phyloP scores from a whole-genome alignment of 2,888 invertebrate species.

The Torymus texanus region DNA sequence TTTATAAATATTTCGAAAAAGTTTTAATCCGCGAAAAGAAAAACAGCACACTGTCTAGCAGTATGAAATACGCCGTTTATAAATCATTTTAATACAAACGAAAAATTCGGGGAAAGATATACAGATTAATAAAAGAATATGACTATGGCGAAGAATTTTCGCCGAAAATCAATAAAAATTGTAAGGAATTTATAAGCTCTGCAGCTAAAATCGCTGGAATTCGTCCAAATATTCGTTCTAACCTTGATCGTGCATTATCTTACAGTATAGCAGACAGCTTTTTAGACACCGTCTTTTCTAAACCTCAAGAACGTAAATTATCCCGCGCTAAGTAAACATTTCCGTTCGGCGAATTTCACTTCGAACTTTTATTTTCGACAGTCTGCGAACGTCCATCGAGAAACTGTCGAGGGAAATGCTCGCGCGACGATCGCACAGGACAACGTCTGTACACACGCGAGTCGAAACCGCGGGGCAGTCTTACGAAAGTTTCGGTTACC shows the following conservation, averaged over 20 bases:
- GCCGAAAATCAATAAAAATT: slow-evolving; percentile 21
- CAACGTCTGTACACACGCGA: no score
- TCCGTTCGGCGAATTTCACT: not conserved
- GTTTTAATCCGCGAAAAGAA: no score
- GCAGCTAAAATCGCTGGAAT: not conserved
- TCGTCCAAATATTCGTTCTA: not conserved
- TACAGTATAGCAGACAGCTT: no score
- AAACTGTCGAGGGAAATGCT: no score
- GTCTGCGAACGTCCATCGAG: no score
- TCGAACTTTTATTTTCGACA: slow-evolving; percentile 11
- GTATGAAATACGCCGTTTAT: no score
- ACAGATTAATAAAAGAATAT: not conserved
- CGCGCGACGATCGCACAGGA: no score
- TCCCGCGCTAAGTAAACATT: not conserved
- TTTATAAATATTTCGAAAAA: no score
- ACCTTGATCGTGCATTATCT: no score
- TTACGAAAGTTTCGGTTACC: slow-evolving; percentile 34
- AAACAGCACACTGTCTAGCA: no score
- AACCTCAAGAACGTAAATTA: slow-evolving; percentile 11
- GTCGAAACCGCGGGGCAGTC: not conserved
- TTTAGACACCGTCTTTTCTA: not conserved
- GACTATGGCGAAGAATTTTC: not conserved
- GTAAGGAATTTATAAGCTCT: slow-evolving; percentile 6
- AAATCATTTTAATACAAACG: not conserved
- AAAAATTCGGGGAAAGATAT: not conserved